Base-by-base conservation (phyloP, 2,888 invertebrate species). In the Netelia virgata region DNA sequence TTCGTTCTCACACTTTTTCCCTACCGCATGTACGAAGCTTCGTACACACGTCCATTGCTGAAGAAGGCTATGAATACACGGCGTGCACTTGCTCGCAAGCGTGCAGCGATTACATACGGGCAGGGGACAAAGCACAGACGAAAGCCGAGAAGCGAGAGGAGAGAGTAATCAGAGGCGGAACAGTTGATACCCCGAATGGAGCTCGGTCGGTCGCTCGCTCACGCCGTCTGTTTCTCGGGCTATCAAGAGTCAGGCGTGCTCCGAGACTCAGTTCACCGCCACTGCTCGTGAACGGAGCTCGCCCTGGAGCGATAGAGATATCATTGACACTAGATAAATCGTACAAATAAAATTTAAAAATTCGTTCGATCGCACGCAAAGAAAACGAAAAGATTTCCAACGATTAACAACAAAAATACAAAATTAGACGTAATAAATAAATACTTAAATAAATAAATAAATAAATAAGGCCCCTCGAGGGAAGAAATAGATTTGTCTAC, bases 251-350 rank as follows among this genome's bases (percentile, higher is more conserved):
- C 74, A 55, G 75, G 41, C 73, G 73, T 53, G 61, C 70, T 64
- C 63, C 28, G 72, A 82, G 69, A 82, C 63, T 79, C 84, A 84
- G 84, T 84, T 78, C 55, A 43, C 61, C 74, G 82, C 74, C 75
- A 72, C 78, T 78, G 68, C 55, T 74, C 77, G 78, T 11, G 81
- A 20, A 74, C 82, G 77, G 73, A 82, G 77, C 82, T 70, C 78
- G 76, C 59, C 20, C 47, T 18, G 6, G 81, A 82, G 64, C 77
- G 78, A 53, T 72, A 70, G 78, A 70, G 50, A 61, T 3, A 14
- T 3, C 55, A 18, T 8, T 47, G 14, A 47, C 11, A 47, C 47
- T 47, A 47, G 47, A 47, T 14, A 47, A 47, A 14, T 14, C 47
- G 10, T 47, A 47, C 14, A 47, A 47, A 47, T 18, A 18, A 18